Evolutionary conservation across 2,113 vertebrate species (phyloP), one percentile per base, ranked within the genome.

Genomic region (Dunckerocampus dactyliophorus): DNA sequence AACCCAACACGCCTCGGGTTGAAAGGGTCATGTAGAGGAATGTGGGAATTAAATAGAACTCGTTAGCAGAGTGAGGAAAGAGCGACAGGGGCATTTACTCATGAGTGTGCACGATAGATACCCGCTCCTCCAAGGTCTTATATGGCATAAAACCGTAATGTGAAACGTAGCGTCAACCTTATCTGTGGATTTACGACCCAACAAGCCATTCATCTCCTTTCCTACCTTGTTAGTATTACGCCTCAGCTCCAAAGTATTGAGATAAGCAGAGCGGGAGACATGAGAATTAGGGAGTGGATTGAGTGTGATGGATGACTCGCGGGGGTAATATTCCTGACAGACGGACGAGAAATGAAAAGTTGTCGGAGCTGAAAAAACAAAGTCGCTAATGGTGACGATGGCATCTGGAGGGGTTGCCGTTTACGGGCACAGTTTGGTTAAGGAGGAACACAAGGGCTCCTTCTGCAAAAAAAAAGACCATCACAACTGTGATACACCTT

Each of bases 21-120:
- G 72, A 82, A 70, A 55, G 74, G 80, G 82, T 82, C 79, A 49
- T 62, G 75, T 67, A 62, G 48, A 72, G 79, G 82, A 82, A 87
- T 79, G 84, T 70, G 72, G 70, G 77, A 78, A 73, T 72, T 76
- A 84, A 79, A 86, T 79, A 46, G 69, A 88, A 80, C 80, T 84
- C 82, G 78, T 88, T 88, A 88, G 80, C 13, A 31, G 49, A 62
- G 70, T 63, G 47, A 45, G 58, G 57, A 65, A 67, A 34, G 57
- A 53, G 67, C 75, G 77, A 83, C 79, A 66, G 62, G 55, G 63
- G 72, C 75, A 64, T 81, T 79, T 69, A 72, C 70, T 72, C 72
- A 13, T 62, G 37, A 61, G 59, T 59, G 42, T 45, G 57, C 49
- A 48, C 24, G 50, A 8, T 10, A 37, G 52, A 37, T 54, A 54